Percentiles rank a stretch among this genome's conserved stretches.
Evolutionary conservation across 2,888 invertebrate genomes (phyloP).

Genomic region (Drosophila picticornis): DNA sequence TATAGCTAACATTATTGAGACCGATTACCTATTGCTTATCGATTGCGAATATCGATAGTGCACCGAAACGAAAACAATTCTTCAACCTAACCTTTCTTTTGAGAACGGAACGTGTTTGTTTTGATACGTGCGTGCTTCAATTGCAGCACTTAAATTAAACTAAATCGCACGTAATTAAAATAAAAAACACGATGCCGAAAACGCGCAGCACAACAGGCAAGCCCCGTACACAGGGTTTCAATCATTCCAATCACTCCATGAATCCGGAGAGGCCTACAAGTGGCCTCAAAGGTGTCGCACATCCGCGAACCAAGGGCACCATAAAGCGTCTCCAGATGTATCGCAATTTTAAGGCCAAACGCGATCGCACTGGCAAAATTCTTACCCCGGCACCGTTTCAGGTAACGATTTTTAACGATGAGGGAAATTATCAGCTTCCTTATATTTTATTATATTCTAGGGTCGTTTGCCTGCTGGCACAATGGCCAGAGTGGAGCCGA

Average conservation of each 20-base stretch:
- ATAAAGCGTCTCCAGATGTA: slow-evolving; percentile 99
- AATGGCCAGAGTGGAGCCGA: slow-evolving; percentile 97
- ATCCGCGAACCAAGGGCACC: slow-evolving; percentile 94
- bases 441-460: slow-evolving; percentile 64
- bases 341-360: slow-evolving; percentile 97
- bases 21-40: slow-evolving; percentile 14
- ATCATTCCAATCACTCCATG: slow-evolving; percentile 96
- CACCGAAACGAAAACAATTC: slow-evolving; percentile 20
- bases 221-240: slow-evolving; percentile 93
- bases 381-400: slow-evolving; percentile 98
- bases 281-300: slow-evolving; percentile 93
- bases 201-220: slow-evolving; percentile 90
- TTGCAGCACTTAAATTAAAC: slow-evolving; percentile 20
- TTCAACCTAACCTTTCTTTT: slow-evolving; percentile 50
- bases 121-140: slow-evolving; percentile 51
- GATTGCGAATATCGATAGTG: slow-evolving; percentile 42
- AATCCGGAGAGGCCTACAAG: slow-evolving; percentile 94
- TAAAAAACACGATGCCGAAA: slow-evolving; percentile 89
- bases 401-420: slow-evolving; percentile 53
- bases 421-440: slow-evolving; percentile 3
- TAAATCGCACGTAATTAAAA: slow-evolving; percentile 20
- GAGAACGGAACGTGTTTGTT: slow-evolving; percentile 70
- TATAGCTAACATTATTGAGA: not conserved
- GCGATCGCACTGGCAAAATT: slow-evolving; percentile 95
- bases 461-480: slow-evolving; percentile 94